A percentile compares a stretch with the other conserved stretches of the same genome.
Evolutionary conservation across 1,140 invertebrate genomes (phyloP).

Genomic region (Drosophila oshimai): DNA sequence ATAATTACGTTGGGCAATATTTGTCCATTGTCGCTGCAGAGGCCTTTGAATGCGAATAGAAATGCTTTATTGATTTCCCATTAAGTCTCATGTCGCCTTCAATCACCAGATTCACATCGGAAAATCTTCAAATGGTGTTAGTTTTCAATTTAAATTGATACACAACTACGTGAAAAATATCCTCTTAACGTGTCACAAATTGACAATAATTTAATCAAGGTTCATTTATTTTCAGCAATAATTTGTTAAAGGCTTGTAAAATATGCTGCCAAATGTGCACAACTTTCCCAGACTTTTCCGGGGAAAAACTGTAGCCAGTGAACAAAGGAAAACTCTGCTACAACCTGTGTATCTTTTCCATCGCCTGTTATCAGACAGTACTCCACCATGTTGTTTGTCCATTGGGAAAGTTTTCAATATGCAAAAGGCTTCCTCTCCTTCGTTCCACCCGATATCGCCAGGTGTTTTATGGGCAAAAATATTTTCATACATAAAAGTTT

Average conservation of each 20-base stretch:
- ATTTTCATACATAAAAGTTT: slow-evolving; percentile 71
- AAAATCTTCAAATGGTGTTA: background rate
- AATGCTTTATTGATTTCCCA: slow-evolving; percentile 9
- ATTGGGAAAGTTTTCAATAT: slow-evolving; percentile 70
- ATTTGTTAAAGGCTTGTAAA: background rate
- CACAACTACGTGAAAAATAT: background rate
- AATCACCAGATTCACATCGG: background rate
- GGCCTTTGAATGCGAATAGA: background rate
- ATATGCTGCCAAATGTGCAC: background rate
- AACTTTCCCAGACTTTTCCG: slow-evolving; percentile 20
- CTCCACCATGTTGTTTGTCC: slow-evolving; percentile 56
- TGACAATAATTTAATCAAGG: background rate
- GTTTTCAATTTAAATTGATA: background rate
- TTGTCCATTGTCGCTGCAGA: slow-evolving; percentile 30
- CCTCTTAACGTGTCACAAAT: background rate
- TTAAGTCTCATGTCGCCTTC: background rate
- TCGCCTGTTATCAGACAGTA: slow-evolving; percentile 51
- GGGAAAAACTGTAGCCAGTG: background rate
- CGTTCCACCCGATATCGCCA: slow-evolving; percentile 21
- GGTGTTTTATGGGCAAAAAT: slow-evolving; percentile 67
- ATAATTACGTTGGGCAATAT: slow-evolving; percentile 69
- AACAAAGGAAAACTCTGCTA: slow-evolving; percentile 7
- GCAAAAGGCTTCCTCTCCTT: slow-evolving; percentile 23
- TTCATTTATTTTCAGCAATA: background rate
- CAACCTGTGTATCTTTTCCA: slow-evolving; percentile 9